Percentiles rank a stretch among this genome's conserved stretches.
These are phyloP conservation scores for Pterois miles DNA, from an alignment of 2,797 vertebrate species.

Conservation along the genomic window DNA sequence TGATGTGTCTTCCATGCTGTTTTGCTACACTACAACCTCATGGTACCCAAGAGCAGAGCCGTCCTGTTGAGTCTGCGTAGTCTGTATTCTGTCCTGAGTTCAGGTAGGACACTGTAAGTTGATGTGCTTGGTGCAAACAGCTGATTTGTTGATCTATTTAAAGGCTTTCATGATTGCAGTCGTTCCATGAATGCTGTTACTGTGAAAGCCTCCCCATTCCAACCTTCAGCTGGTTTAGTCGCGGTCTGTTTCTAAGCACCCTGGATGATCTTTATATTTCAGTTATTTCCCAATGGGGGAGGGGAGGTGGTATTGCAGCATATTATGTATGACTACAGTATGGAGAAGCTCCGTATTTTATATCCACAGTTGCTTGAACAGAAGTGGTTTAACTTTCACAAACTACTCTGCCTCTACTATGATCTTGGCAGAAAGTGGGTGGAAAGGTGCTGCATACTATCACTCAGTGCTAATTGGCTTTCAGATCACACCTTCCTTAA, in stretches of 20 bases:
- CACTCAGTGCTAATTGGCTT: background rate
- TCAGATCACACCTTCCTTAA: background rate
- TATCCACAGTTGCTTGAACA: too few species aligned
- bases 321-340: background rate
- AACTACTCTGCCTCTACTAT: too few species aligned
- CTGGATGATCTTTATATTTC: background rate
- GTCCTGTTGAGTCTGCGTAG: too few species aligned
- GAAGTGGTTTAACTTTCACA: too few species aligned
- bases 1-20: too few species aligned
- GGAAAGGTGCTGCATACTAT: background rate
- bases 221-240: background rate
- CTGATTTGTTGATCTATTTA: background rate
- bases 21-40: too few species aligned
- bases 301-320: background rate
- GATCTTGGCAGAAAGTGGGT: too few species aligned
- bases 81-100: background rate
- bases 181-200: background rate
- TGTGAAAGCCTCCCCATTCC: background rate
- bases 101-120: background rate
- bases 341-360: background rate
- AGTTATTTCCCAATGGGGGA: background rate
- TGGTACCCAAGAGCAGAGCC: too few species aligned
- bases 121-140: slow-evolving; percentile 1
- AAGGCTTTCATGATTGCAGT: too few species aligned
- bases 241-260: background rate